Evolutionary conservation across 1,140 invertebrate genomes (phyloP), one percentile per base, ranked within the genome.

Genomic region (Globodera ellingtonae): DNA sequence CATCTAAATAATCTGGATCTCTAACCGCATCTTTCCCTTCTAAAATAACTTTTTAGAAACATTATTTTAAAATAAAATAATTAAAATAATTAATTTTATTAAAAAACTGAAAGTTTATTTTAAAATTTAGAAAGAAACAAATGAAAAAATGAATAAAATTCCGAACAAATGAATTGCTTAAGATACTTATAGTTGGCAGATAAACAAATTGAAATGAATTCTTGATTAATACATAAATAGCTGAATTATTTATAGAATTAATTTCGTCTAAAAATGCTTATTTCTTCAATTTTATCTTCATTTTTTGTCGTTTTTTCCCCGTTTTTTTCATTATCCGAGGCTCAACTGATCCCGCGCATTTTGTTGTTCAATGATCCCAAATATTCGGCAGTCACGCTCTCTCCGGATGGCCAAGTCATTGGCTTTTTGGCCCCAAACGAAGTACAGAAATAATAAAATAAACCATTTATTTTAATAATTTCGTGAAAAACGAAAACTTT

Each of bases 361-460:
- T 69, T 84, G 24, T 66, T 84, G 18, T 84, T 84, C 48, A 85
- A 85, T 65, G 85, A 85, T 47, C 84, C 84, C 15, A 85, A 85
- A 80, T 85, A 85, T 80, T 86, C 84, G 9, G 48, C 67, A 7
- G 85, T 85, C 47, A 77, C 84, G 13, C 21, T 85, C 15, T 83
- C 80, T 44, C 84, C 84, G 18, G 84, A 85, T 74, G 84, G 84
- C 18, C 70, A 72, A 21, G 66, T 80, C 48, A 66, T 85, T 35
- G 84, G 77, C 13, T 85, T 85, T 79, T 76, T 85, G 13, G 84
- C 84, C n/a, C 84, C 84, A 24, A 85, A 85, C 76, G 84, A 85
- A 47, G 75, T 77, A n/a, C 35, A 47, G 15, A 3, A 35, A 35
- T 1, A 24, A 35, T 44, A 69, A 6, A 4, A 67, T 15, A 13